Base-by-base conservation (phyloP, 2,113 vertebrate species). In the Octodon degus region DNA sequence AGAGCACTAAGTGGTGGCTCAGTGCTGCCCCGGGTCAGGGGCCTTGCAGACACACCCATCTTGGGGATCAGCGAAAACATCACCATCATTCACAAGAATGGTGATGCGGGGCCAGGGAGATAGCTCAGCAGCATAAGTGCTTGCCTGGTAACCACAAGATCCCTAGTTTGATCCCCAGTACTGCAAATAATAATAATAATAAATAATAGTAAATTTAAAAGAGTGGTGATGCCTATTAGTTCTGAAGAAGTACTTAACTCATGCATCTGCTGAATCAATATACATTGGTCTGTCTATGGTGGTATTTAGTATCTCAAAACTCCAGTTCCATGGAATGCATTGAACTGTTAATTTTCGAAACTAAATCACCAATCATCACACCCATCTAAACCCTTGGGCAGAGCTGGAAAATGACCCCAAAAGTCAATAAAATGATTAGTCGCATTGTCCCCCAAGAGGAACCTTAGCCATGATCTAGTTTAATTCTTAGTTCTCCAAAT, bases 341-440 rank as follows among this genome's bases (percentile, higher is more conserved):
- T 63, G 13, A 91, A 47, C n/a, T 77, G 19, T 5, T 90, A 50
- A 90, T 93, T 93, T 76, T 90, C 87, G 79, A 77, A 89, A 85
- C 89, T 70, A 58, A 92, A 60, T 63, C 30, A 60, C 77, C 84
- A 47, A 47, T 94, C 32, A 22, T 84, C 47, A 53, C n/a, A n/a
- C 30, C 58, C 91, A 80, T 10, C 40, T 65, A 68, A 91, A 25
- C 16, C 80, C 37, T 65, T 27, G n/a, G 74, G 34, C 53, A 94
- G 85, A 94, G 7, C 47, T 92, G 55, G 82, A 12, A 96, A 96
- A 84, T 88, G n/a, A 81, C 50, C 72, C 50, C 72, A 83, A 90
- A 93, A 91, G 60, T 67, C 76, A 53, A 68, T 62, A 62, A 94
- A 62, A 90, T 62, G 16, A 50, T 85, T 62, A 62, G 81, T 81